These are phyloP conservation scores for Philaethria dido DNA, from an alignment of 2,888 invertebrate species.

Conservation along the genomic window DNA sequence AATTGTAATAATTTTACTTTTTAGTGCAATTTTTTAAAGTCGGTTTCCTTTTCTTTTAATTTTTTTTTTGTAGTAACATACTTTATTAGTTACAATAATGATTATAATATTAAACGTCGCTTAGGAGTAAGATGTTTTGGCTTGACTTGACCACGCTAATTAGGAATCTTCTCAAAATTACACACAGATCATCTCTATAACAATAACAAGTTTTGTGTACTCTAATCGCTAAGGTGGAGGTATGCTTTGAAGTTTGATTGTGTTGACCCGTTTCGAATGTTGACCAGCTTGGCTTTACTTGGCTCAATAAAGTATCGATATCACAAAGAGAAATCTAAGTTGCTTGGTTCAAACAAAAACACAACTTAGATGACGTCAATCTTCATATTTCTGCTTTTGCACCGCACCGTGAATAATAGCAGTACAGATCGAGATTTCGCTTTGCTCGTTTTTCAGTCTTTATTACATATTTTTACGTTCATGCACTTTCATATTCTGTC, in stretches of 20 bases:
- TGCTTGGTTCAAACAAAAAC: constrained; percentile 11
- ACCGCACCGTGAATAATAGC: constrained; percentile 13
- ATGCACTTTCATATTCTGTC: constrained; percentile 13
- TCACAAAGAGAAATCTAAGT: constrained; percentile 16
- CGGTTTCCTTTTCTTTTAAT: too few species aligned
- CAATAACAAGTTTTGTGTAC: background rate
- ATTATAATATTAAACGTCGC: background rate
- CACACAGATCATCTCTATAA: too few species aligned
- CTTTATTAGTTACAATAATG: background rate
- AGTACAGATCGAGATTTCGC: background rate
- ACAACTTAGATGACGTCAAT: constrained; percentile 14
- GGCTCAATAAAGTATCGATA: constrained; percentile 10
- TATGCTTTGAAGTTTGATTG: background rate
- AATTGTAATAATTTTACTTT: too few species aligned
- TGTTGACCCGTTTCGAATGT: background rate
- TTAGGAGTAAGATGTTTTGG: background rate
- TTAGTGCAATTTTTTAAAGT: too few species aligned
- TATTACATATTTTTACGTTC: background rate
- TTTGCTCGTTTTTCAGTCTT: constrained; percentile 18
- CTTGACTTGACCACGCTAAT: too few species aligned
- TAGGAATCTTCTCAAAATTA: too few species aligned
- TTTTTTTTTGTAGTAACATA: too few species aligned
- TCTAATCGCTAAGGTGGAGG: background rate
- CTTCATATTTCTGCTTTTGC: constrained; percentile 22
- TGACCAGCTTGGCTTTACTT: background rate